Conservation (phyloP, 1,140 invertebrate species). For the Dinoponera quadriceps region DNA sequence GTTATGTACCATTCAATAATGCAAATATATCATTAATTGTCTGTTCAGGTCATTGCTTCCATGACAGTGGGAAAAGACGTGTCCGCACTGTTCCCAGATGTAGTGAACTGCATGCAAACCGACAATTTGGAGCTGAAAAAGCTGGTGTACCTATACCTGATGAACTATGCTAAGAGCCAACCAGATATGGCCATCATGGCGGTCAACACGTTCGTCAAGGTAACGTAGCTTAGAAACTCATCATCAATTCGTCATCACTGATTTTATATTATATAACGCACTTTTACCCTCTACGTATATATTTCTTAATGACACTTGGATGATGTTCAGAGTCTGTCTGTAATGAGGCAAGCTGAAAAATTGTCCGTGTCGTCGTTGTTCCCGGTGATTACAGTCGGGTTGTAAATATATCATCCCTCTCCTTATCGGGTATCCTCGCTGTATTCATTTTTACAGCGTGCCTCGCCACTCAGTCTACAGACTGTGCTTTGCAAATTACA, state of each 20-base stretch:
- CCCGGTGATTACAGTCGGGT: slow-evolving; percentile 3
- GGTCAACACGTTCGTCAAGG: slow-evolving; percentile 99
- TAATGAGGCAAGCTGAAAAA: slow-evolving; percentile 77
- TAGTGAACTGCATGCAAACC: slow-evolving; percentile 99
- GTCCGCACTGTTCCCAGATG: slow-evolving; percentile 98
- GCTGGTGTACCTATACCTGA: slow-evolving; percentile 99
- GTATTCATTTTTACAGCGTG: slow-evolving; percentile 75
- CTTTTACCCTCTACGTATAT: slow-evolving; percentile 80
- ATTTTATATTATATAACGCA: slow-evolving; percentile 80
- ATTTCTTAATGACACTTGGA: slow-evolving; percentile 72
- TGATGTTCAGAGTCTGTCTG: slow-evolving; percentile 78
- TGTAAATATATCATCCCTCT: slow-evolving; percentile 42
- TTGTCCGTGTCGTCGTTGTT: slow-evolving; percentile 18
- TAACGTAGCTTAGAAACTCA: slow-evolving; percentile 84
- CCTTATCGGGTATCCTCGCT: slow-evolving; percentile 43
- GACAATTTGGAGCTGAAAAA: slow-evolving; percentile 99
- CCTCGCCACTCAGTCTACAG: slow-evolving; percentile 77
- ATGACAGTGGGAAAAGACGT: slow-evolving; percentile 99
- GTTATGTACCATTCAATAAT: neutral
- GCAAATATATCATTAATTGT: slow-evolving; percentile 48
- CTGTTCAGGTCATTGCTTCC: slow-evolving; percentile 96
- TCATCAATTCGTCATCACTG: slow-evolving; percentile 61
- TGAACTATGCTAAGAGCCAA: slow-evolving; percentile 99
- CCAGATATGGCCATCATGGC: slow-evolving; percentile 99
- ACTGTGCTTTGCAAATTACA: slow-evolving; percentile 81